Evolutionary conservation across 2,888 invertebrate species (phyloP).

Genomic region (Penaeus monodon): DNA sequence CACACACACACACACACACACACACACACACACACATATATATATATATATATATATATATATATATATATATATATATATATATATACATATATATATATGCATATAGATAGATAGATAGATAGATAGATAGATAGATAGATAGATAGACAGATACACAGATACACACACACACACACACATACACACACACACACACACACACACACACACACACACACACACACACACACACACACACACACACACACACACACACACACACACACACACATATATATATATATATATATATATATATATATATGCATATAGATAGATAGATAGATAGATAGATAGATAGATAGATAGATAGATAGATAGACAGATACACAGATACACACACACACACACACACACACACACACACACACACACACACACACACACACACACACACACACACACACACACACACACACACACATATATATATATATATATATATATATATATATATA

Average conservation of each 20-base stretch:
- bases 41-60: slow-evolving; percentile 9
- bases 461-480: too few relatives aligned
- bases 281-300: neutral
- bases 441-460: too few relatives aligned
- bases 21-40: neutral
- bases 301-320: neutral
- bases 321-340: too few relatives aligned
- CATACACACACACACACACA: slow-evolving; percentile 11
- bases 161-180: slow-evolving; percentile 6
- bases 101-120: neutral
- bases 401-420: too few relatives aligned
- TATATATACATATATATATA: neutral
- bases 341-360: too few relatives aligned
- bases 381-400: too few relatives aligned
- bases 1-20: too few relatives aligned
- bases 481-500: too few relatives aligned
- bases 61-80: slow-evolving; percentile 12
- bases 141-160: neutral
- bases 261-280: neutral
- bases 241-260: neutral
- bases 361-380: too few relatives aligned
- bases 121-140: neutral
- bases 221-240: too few relatives aligned
- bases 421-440: too few relatives aligned
- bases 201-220: neutral